These are phyloP conservation scores for Actinernus sp. DNA, from an alignment of 92 coral and sea anemone species.

Conservation along the genomic window DNA sequence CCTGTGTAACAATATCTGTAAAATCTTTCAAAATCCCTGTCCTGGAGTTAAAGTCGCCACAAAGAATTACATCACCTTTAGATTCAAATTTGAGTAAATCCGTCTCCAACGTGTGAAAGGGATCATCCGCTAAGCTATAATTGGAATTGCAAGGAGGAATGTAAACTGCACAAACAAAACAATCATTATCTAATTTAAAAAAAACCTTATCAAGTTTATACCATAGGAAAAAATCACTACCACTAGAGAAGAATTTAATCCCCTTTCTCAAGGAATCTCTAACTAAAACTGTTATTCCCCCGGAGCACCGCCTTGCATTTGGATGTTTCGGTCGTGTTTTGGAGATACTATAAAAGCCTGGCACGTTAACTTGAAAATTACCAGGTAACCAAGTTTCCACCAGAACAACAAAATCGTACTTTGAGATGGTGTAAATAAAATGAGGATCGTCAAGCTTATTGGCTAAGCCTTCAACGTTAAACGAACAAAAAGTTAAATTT, in stretches of 20 bases:
- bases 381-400: constrained; percentile 43
- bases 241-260: constrained; percentile 20
- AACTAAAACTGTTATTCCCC: constrained; percentile 27
- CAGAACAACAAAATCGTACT: constrained; percentile 47
- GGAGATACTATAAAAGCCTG: no score
- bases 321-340: constrained; percentile 19
- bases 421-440: constrained; percentile 23
- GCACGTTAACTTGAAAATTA: constrained; percentile 15
- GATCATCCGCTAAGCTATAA: constrained; percentile 39
- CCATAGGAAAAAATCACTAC: no score
- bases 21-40: constrained; percentile 25
- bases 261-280: constrained; percentile 20
- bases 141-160: constrained; percentile 51
- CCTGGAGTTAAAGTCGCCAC: constrained; percentile 52
- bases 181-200: constrained; percentile 28
- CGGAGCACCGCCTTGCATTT: constrained; percentile 30
- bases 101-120: constrained; percentile 36
- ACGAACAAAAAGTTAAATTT: constrained; percentile 54
- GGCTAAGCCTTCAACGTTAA: constrained; percentile 57
- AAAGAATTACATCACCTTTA: constrained; percentile 31
- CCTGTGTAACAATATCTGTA: no score
- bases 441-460: constrained; percentile 29
- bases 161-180: constrained; percentile 44
- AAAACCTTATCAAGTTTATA: constrained; percentile 22
- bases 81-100: constrained; percentile 16